These are phyloP conservation scores for Prionace glauca DNA, from an alignment of 2,797 vertebrate genomes.

Conservation along the genomic window DNA sequence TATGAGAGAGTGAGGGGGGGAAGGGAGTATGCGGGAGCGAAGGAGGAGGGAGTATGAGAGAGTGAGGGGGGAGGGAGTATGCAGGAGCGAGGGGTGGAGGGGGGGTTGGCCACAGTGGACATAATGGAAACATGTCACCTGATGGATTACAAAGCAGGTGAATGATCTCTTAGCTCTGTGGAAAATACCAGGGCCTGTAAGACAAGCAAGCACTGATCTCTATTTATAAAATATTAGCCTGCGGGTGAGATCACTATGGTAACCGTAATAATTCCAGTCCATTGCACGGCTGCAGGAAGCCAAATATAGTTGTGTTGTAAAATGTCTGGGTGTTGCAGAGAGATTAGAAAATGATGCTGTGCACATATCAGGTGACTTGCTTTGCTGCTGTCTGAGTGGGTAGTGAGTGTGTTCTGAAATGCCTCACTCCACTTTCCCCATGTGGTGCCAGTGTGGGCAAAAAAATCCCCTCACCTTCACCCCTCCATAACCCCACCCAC, in stretches of 20 bases:
- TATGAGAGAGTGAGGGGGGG: too few relatives aligned
- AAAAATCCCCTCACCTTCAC: neutral
- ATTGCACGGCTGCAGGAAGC: neutral
- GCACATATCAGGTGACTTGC: neutral
- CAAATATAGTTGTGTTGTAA: neutral
- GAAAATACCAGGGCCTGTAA: neutral
- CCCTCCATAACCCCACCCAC: neutral
- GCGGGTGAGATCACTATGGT: neutral
- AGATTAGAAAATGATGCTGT: neutral
- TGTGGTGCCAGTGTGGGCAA: neutral
- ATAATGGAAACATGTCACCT: neutral
- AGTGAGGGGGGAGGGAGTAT: too few relatives aligned
- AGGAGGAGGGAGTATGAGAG: too few relatives aligned
- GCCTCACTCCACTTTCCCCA: neutral
- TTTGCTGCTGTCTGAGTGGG: neutral
- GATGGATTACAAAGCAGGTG: neutral
- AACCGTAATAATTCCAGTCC: conserved; percentile 11
- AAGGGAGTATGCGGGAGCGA: too few relatives aligned
- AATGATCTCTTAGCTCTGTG: neutral
- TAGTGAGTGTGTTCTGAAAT: neutral
- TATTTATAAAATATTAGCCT: conserved; percentile 18
- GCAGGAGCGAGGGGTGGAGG: too few relatives aligned
- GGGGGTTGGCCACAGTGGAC: neutral
- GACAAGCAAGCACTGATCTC: neutral
- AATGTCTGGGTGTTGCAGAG: neutral